A percentile compares a stretch with the other conserved stretches of the same genome.
Evolutionary conservation across 2,888 invertebrate genomes (phyloP).

Genomic region (Dicranocentrus wangi): DNA sequence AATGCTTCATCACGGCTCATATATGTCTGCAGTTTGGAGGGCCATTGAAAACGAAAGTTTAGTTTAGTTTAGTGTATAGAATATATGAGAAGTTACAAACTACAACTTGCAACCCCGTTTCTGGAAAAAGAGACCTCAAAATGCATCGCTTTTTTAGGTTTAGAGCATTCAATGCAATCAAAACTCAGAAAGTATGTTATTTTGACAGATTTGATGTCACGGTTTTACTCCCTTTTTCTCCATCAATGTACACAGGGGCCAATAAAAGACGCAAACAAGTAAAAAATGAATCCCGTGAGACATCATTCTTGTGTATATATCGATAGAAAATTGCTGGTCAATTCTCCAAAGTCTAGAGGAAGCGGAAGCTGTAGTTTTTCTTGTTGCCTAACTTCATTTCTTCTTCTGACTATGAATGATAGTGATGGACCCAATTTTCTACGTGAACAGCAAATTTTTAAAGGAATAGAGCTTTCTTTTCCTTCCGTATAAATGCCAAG

Average conservation of each 20-base stretch:
- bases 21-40: background rate
- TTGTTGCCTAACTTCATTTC: conserved; percentile 29
- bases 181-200: conserved; percentile 1
- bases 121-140: too few relatives aligned
- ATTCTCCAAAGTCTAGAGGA: conserved; percentile 14
- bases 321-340: conserved; percentile 24
- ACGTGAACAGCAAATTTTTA: conserved; percentile 37
- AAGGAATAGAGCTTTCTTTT: background rate
- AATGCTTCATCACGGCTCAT: conserved; percentile 11
- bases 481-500: background rate
- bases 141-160: too few relatives aligned
- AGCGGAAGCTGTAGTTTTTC: conserved; percentile 21
- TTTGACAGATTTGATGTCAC: conserved; percentile 17
- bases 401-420: conserved; percentile 13
- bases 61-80: background rate
- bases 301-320: background rate
- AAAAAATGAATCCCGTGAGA: conserved; percentile 22
- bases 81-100: too few relatives aligned
- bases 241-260: background rate
- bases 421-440: conserved; percentile 39
- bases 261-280: conserved; percentile 3
- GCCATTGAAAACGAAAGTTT: background rate
- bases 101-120: too few relatives aligned
- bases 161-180: too few relatives aligned
- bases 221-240: background rate